Conservation (phyloP, 2,113 vertebrate genomes). For the Oncorhynchus keta region DNA sequence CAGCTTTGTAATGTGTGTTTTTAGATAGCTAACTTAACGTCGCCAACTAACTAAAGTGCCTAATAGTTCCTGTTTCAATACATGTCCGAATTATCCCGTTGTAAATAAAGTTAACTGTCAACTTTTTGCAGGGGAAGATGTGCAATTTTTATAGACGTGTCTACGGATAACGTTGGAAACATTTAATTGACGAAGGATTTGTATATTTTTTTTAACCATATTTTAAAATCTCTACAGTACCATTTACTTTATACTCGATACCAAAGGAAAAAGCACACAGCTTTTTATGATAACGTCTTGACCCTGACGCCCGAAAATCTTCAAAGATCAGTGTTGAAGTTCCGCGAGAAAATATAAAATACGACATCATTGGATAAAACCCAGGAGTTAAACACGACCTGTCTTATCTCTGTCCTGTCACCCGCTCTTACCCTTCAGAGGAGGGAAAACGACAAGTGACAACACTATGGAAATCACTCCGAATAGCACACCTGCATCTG, state of each 20-base stretch:
- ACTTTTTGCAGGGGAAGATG: not conserved
- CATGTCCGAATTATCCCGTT: no score
- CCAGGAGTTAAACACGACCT: constrained; percentile 78
- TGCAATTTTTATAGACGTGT: not conserved
- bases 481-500: constrained; percentile 37
- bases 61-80: not conserved
- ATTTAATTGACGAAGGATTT: not conserved
- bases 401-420: constrained; percentile 76
- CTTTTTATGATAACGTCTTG: constrained; percentile 62
- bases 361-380: constrained; percentile 48
- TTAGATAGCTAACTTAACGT: not conserved
- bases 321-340: constrained; percentile 9
- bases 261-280: constrained; percentile 57
- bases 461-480: constrained; percentile 18
- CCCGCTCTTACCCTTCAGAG: constrained; percentile 75
- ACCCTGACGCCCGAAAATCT: constrained; percentile 15
- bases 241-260: constrained; percentile 65
- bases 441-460: constrained; percentile 61
- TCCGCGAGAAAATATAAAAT: constrained; percentile 40
- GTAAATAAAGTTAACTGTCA: not conserved
- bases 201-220: not conserved
- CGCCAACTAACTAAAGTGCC: not conserved
- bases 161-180: not conserved
- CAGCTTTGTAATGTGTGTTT: not conserved
- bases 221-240: not conserved